Evolutionary conservation across 2,113 vertebrate species (phyloP).

Genomic region (Chaenogobius annularis): DNA sequence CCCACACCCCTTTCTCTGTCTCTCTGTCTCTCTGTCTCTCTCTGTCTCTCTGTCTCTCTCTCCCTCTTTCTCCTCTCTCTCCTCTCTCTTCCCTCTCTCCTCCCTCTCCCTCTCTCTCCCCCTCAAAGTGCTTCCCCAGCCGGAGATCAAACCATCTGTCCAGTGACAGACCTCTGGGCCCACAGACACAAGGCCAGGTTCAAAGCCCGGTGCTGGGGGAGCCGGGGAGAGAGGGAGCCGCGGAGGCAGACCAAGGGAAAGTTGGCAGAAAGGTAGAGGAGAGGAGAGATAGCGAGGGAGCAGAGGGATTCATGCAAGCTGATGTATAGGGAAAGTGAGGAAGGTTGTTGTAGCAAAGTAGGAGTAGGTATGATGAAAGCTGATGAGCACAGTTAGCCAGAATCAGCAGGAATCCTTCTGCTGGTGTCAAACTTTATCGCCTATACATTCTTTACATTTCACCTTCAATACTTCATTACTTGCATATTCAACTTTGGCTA

Average conservation of each 20-base stretch:
- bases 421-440: constrained; percentile 14
- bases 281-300: constrained; percentile 42
- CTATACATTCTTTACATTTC: not conserved
- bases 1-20: constrained; percentile 38
- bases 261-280: constrained; percentile 35
- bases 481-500: not conserved
- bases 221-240: constrained; percentile 35
- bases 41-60: constrained; percentile 44
- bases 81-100: constrained; percentile 58
- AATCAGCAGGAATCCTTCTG: constrained; percentile 11
- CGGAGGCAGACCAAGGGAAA: constrained; percentile 31
- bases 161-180: constrained; percentile 88
- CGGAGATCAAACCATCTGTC: constrained; percentile 86
- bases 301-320: constrained; percentile 42
- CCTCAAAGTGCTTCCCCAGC: constrained; percentile 82
- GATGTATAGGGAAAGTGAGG: constrained; percentile 38
- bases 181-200: constrained; percentile 86
- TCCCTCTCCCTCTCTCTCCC: constrained; percentile 55
- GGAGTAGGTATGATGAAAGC: constrained; percentile 25
- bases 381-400: constrained; percentile 29
- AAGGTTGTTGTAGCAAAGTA: constrained; percentile 34
- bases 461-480: not conserved
- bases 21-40: constrained; percentile 32
- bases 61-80: constrained; percentile 36
- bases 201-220: constrained; percentile 75